These are phyloP conservation scores for Meliscaeva auricollis DNA, from an alignment of 2,888 invertebrate genomes.

Conservation along the genomic window DNA sequence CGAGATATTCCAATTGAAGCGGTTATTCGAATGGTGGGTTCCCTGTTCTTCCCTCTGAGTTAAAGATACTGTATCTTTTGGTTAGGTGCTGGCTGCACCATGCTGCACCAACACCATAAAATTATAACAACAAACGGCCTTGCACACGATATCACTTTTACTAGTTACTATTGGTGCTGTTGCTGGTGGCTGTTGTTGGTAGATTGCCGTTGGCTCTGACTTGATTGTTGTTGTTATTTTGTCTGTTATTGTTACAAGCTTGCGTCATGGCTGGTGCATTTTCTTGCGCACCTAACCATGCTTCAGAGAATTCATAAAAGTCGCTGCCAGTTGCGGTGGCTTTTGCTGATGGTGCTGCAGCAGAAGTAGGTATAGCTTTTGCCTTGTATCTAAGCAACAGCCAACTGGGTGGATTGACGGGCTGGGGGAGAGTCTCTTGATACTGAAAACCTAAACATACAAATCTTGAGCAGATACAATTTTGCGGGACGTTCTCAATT, in stretches of 20 bases:
- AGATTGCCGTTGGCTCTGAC: constrained; percentile 41
- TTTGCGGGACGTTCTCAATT: constrained; percentile 68
- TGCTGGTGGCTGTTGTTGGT: constrained; percentile 15
- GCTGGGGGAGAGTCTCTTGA: background rate
- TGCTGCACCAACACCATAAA: constrained; percentile 57
- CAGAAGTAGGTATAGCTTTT: constrained; percentile 12
- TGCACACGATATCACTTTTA: constrained; percentile 78
- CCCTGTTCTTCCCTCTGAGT: background rate
- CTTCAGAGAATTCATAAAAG: constrained; percentile 64
- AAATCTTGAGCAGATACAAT: constrained; percentile 46
- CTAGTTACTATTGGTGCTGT: constrained; percentile 66
- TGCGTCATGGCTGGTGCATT: constrained; percentile 77
- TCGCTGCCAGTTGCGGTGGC: constrained; percentile 22
- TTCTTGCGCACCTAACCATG: constrained; percentile 77
- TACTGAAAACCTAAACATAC: constrained; percentile 21
- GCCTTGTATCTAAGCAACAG: constrained; percentile 31
- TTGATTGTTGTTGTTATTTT: constrained; percentile 34
- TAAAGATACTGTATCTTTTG: constrained; percentile 48
- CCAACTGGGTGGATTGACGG: constrained; percentile 40
- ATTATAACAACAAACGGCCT: constrained; percentile 77
- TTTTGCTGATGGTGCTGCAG: constrained; percentile 11
- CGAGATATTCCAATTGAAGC: constrained; percentile 70
- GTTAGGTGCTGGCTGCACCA: constrained; percentile 33
- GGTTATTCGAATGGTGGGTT: constrained; percentile 62
- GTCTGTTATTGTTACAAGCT: constrained; percentile 35